Conservation (phyloP, 2,888 invertebrate species). For the Autographa pulchrina region DNA sequence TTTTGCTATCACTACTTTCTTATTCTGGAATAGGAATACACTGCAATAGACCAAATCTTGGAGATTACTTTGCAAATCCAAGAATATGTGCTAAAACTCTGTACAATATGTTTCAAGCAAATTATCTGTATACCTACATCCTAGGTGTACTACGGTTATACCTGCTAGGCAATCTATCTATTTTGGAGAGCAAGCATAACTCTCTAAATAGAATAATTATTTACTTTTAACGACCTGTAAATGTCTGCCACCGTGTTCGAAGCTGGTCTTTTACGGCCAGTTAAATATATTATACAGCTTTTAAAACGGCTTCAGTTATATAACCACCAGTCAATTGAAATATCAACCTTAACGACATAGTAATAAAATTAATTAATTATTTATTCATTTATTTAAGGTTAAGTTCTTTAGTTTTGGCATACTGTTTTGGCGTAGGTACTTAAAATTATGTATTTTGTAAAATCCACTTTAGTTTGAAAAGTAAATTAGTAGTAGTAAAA, state of each 20-base stretch:
- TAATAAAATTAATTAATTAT: not conserved
- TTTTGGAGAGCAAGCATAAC: not conserved
- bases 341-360: not conserved
- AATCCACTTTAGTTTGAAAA: too few relatives aligned
- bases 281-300: not conserved
- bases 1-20: too few relatives aligned
- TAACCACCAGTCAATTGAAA: not conserved
- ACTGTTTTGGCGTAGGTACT: too few relatives aligned
- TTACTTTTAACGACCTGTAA: conserved; percentile 3
- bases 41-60: too few relatives aligned
- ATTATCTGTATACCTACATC: not conserved
- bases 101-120: too few relatives aligned
- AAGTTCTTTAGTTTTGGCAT: too few relatives aligned
- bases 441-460: too few relatives aligned
- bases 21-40: too few relatives aligned
- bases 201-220: conserved; percentile 8
- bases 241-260: not conserved
- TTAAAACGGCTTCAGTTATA: not conserved
- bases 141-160: not conserved
- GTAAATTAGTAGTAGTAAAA: too few relatives aligned
- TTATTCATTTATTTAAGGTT: not conserved
- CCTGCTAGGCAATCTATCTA: not conserved
- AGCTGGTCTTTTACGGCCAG: not conserved
- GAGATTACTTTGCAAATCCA: too few relatives aligned
- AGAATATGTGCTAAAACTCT: too few relatives aligned